Base-by-base conservation (phyloP, 1,140 invertebrate genomes). In the Eciton burchellii region DNA sequence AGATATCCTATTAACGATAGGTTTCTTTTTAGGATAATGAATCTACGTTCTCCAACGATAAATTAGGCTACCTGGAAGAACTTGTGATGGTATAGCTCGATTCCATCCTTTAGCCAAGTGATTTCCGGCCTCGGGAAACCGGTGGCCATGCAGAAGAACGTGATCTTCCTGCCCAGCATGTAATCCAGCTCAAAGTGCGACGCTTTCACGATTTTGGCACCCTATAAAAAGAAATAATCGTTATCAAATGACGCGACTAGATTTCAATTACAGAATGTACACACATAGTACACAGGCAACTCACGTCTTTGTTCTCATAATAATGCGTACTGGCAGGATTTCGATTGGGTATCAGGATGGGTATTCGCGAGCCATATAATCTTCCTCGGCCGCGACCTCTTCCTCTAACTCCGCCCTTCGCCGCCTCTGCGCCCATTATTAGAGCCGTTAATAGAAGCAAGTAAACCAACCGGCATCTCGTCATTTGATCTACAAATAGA, bases 161-260 rank as follows among this genome's bases (percentile, higher is more conserved):
- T 97, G 43, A 99, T 98, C 93, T 98, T 99, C 91, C 98, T 97
- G 0, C 98, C 98, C 74, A 99, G 92, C 84, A 98, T 97, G 92
- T 98, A 99, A 95, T 98, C 97, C 94, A 97, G 96, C 92, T 98
- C 98, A 94, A 98, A 99, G 92, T 98, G 98, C 0, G 98, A 98
- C 0, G 97, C 96, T 87, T 97, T 96, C 14, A 96, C 94, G 76
- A 99, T 98, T 94, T 97, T 98, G 0, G 98, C 98, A n/a, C 97
- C 98, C 98, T 98, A 88, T 86, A 89, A 81, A 89, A 81, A 77
- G 1, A 43, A 35, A 35, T 35, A 35, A 21, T 1, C 47, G 0
- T 21, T 21, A n/a, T 5, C 52, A 47, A 16, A 63, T 41, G 47
- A 59, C 73, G 24, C 66, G 70, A 57, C 57, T 49, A 62, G 16